These are phyloP conservation scores for Aplocera efformata DNA, from an alignment of 2,888 invertebrate species.

Conservation along the genomic window DNA sequence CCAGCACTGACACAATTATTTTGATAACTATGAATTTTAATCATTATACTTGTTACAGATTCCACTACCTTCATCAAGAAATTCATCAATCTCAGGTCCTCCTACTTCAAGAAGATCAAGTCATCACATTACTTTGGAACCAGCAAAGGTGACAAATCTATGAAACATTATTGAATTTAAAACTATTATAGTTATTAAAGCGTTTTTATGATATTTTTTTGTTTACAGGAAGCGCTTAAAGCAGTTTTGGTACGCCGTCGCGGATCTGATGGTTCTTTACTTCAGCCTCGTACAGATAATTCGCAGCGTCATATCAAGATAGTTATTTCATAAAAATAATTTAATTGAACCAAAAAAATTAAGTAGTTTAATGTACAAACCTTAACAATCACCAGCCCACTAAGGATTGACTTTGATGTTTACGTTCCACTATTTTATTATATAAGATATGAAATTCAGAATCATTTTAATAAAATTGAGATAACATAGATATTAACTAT, in stretches of 20 bases:
- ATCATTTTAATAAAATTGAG: no score
- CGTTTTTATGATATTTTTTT: constrained; percentile 13
- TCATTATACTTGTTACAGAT: constrained; percentile 42
- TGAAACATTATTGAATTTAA: neutral
- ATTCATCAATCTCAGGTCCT: constrained; percentile 67
- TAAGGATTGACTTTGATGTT: no score
- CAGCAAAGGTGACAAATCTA: constrained; percentile 50
- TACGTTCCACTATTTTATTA: no score
- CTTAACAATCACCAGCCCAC: no score
- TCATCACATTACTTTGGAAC: constrained; percentile 64
- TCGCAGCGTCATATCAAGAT: constrained; percentile 67
- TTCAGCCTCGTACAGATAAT: constrained; percentile 50
- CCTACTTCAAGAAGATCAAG: constrained; percentile 71
- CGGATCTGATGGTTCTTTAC: constrained; percentile 67
- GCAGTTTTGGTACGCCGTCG: constrained; percentile 66
- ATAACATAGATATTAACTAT: no score
- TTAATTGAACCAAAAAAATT: constrained; percentile 3
- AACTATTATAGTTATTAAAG: no score
- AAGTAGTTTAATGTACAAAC: no score
- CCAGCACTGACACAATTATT: no score
- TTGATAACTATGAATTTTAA: neutral
- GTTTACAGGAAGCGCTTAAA: constrained; percentile 60
- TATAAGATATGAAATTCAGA: no score
- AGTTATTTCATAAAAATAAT: constrained; percentile 48
- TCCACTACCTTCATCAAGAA: constrained; percentile 60